A percentile compares a stretch with the other conserved stretches of the same genome.
These are phyloP conservation scores for Coelogynopora nodosa DNA, from an alignment of 2,888 invertebrate genomes.

Conservation along the genomic window DNA sequence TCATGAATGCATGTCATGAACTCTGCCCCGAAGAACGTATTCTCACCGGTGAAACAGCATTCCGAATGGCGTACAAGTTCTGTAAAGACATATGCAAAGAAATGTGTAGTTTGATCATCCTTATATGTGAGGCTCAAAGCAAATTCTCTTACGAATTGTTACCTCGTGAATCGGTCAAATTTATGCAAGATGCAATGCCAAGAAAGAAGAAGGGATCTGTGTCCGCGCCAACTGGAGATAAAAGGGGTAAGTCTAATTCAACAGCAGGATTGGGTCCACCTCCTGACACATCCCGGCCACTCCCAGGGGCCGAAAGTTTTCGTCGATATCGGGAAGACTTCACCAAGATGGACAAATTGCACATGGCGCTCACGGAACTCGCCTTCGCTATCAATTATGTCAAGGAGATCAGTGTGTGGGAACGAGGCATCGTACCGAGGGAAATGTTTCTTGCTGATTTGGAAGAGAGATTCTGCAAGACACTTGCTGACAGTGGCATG, in stretches of 20 bases:
- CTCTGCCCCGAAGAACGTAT: conserved; percentile 85
- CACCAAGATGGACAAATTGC: conserved; percentile 93
- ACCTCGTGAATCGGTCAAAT: conserved; percentile 85
- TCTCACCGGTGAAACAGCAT: conserved; percentile 25
- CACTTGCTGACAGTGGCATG: conserved; percentile 38
- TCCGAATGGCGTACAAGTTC: conserved; percentile 78
- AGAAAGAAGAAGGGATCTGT: conserved; percentile 66
- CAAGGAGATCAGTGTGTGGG: conserved; percentile 94
- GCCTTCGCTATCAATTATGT: conserved; percentile 95
- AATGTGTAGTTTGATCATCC: conserved; percentile 94
- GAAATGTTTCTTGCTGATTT: conserved; percentile 94
- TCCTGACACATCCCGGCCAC: neutral
- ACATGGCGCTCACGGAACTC: conserved; percentile 94
- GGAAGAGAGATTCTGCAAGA: conserved; percentile 69
- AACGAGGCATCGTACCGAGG: conserved; percentile 94
- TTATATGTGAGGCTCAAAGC: conserved; percentile 96
- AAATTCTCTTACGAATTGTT: conserved; percentile 83
- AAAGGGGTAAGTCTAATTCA: neutral
- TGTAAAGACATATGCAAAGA: conserved; percentile 98
- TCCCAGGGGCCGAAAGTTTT: conserved; percentile 88
- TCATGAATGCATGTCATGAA: conserved; percentile 93
- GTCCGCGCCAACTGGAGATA: neutral
- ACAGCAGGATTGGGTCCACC: neutral
- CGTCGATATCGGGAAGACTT: conserved; percentile 90
- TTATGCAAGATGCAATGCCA: conserved; percentile 76